Conservation (phyloP, 2,888 invertebrate genomes). For the Cataglyphis rosenhaueri region DNA sequence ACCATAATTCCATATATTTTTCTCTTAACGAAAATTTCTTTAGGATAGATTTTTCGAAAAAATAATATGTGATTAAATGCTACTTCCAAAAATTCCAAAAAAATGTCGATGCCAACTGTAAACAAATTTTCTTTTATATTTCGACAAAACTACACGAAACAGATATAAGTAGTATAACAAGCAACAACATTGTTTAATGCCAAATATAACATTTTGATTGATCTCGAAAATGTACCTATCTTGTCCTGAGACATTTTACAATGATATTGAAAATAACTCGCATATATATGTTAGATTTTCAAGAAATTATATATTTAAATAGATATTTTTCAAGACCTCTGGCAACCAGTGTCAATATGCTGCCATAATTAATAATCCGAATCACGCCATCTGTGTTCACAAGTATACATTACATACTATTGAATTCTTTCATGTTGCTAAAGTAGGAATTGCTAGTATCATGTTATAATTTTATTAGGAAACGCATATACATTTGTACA, state of each 20-base stretch:
- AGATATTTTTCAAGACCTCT: neutral
- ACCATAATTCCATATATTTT: constrained; percentile 89
- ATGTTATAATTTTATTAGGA: neutral
- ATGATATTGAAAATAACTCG: neutral
- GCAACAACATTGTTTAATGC: neutral
- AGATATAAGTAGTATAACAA: neutral
- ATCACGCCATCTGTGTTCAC: neutral
- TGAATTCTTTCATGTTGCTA: neutral
- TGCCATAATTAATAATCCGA: neutral
- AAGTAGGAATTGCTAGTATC: neutral
- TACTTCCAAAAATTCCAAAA: constrained; percentile 89
- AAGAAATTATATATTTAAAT: neutral
- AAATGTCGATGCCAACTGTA: constrained; percentile 86
- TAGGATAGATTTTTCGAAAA: constrained; percentile 88
- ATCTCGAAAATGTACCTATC: constrained; percentile 65
- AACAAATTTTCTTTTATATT: constrained; percentile 8
- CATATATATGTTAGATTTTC: neutral
- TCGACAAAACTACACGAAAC: neutral
- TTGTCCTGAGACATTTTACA: constrained; percentile 71
- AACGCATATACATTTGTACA: neutral
- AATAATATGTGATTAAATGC: constrained; percentile 89
- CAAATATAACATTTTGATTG: neutral
- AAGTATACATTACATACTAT: neutral
- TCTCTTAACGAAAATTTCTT: constrained; percentile 88
- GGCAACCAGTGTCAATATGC: neutral